Percentiles rank a stretch among this genome's conserved stretches.
Conservation (phyloP, 2,113 vertebrate species). For the Corythornis madagascariensis region DNA sequence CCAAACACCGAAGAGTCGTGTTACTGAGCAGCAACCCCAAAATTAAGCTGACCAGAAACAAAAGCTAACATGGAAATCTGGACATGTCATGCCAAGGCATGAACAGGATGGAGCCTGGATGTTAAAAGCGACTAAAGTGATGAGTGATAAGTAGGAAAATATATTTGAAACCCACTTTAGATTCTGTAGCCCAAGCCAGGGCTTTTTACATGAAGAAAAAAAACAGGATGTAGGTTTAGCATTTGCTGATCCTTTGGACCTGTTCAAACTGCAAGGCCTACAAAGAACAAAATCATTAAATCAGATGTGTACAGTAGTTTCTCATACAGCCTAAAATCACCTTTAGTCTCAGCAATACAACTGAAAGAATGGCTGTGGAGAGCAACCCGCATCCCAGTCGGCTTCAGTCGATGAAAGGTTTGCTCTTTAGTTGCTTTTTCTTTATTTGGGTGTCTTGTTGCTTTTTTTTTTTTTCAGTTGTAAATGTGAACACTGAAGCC, state of each 20-base stretch:
- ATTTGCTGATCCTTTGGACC: background rate
- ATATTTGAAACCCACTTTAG: background rate
- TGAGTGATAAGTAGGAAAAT: background rate
- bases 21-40: background rate
- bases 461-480: conserved; percentile 26
- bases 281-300: background rate
- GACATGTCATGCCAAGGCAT: background rate
- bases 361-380: background rate
- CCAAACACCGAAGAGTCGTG: background rate
- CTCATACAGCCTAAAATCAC: background rate
- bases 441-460: background rate
- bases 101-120: background rate
- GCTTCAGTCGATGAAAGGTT: background rate
- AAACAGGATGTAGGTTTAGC: background rate
- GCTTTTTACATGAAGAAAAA: background rate
- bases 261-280: background rate
- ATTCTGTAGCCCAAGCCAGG: background rate
- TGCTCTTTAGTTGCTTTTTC: background rate
- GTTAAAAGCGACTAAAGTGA: background rate
- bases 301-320: background rate
- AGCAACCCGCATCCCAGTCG: accelerated
- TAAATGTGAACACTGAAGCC: conserved; percentile 16
- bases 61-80: background rate
- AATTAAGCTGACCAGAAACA: background rate
- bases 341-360: background rate